Percentiles rank a stretch among this genome's conserved stretches.
These are phyloP conservation scores for Nemurella pictetii DNA, from an alignment of 2,888 invertebrate genomes.

Conservation along the genomic window DNA sequence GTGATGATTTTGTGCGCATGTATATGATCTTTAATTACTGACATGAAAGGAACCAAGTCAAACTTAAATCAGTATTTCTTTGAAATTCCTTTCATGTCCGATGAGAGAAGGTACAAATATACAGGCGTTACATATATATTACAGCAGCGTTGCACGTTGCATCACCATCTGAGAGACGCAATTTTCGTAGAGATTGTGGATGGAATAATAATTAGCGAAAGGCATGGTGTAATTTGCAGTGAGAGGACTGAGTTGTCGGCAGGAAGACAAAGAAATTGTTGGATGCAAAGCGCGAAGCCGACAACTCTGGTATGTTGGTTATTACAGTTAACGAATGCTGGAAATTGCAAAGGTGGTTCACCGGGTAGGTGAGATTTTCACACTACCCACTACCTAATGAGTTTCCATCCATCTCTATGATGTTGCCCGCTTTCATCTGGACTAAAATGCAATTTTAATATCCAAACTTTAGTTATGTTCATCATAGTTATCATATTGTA, in stretches of 20 bases:
- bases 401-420: background rate
- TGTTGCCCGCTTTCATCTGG: background rate
- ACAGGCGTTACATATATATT: background rate
- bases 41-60: background rate
- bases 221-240: background rate
- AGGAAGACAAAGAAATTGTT: slow-evolving; percentile 3
- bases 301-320: background rate
- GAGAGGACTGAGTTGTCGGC: background rate
- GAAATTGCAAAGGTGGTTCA: background rate
- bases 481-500: background rate
- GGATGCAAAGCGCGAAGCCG: slow-evolving; percentile 1
- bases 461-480: too few species aligned
- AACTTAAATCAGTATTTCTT: background rate
- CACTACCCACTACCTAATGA: background rate
- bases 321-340: background rate
- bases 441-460: background rate
- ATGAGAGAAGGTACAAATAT: background rate
- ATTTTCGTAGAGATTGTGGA: background rate
- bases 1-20: background rate
- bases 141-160: background rate
- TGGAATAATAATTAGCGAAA: slow-evolving; percentile 1
- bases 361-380: background rate
- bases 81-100: background rate
- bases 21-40: background rate
- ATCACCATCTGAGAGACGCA: background rate